Evolutionary conservation across 2,888 invertebrate species (phyloP).

Genomic region (Criorhina ranunculi): DNA sequence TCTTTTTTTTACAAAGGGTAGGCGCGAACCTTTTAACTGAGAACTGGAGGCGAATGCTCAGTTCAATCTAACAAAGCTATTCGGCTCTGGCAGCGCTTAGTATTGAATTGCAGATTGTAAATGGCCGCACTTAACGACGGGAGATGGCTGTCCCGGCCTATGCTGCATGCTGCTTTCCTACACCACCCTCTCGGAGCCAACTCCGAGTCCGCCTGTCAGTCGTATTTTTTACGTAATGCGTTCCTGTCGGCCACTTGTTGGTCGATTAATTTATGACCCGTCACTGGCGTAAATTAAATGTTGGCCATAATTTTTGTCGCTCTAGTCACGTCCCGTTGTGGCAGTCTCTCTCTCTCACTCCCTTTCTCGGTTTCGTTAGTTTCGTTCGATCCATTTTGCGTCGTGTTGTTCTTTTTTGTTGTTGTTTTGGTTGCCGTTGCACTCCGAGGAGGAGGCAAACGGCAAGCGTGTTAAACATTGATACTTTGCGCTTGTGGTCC

Average conservation of each 20-base stretch:
- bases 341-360: conserved; percentile 13
- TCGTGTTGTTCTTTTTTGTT: not conserved
- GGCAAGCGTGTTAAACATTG: conserved; percentile 75
- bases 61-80: conserved; percentile 3
- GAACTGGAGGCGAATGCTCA: not conserved
- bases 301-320: conserved; percentile 58
- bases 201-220: conserved; percentile 35
- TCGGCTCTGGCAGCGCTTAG: not conserved
- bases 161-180: conserved; percentile 20
- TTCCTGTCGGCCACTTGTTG: conserved; percentile 74
- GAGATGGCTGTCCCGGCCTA: conserved; percentile 23
- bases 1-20: conserved; percentile 3
- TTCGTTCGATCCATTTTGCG: conserved; percentile 12
- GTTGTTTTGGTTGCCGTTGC: conserved; percentile 15
- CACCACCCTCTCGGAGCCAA: conserved; percentile 41
- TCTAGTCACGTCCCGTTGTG: conserved; percentile 14
- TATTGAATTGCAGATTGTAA: conserved; percentile 45
- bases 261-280: conserved; percentile 68
- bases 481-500: conserved; percentile 75
- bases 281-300: conserved; percentile 75
- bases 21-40: conserved; percentile 4
- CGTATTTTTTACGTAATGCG: conserved; percentile 53
- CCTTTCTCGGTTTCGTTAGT: conserved; percentile 1
- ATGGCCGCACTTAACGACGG: conserved; percentile 44
- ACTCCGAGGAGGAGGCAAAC: conserved; percentile 56